Base-by-base conservation (phyloP, 2,888 invertebrate genomes). In the Bruchidius siliquastri region DNA sequence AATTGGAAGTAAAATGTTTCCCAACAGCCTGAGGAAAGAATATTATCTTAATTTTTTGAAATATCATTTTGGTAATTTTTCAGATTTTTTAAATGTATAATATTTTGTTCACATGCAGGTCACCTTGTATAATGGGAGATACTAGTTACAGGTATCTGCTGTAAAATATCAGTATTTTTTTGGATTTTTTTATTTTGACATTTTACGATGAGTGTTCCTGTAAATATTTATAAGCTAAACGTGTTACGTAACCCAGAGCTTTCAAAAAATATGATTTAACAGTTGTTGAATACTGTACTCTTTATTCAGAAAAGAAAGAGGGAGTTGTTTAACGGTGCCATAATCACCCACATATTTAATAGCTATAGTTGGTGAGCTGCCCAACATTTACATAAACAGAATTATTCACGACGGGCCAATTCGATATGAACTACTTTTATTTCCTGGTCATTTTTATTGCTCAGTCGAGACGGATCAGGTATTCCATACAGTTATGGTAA, bases 111-210 rank as follows among this genome's bases (percentile, higher is more conserved):
- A 49, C 18, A 13, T 49, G 18, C 49, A 49, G 49, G 13, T 49
- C 49, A 49, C 49, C 49, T 13, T 49, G 49, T 49, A 49, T 49
- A 49, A 49, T 49, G 18, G 49, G 49, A 13, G 49, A 18, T 49
- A 49, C 49, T 13, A 49, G 49, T 18, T 49, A 49, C 26, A 26
- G 26, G 49, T 49, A 49, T 76, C 76, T 71, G 75, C 75, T 79
- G 77, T 79, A 77, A 78, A 79, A 78, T 79, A 80, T 82, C 82
- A 82, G 82, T 82, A 82, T 82, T 82, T 79, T 73, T 72, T 71
- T 30, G 18, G 71, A 73, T 75, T 74, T 70, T 69, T 72, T 72
- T 22, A 71, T 67, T 74, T 72, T 22, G 71, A 49, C 67, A 26
- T 71, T 71, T 69, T 72, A 76, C 75, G 75, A 76, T 76, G 74